Conservation (phyloP, 2,888 invertebrate genomes). For the Dione vanillae region DNA sequence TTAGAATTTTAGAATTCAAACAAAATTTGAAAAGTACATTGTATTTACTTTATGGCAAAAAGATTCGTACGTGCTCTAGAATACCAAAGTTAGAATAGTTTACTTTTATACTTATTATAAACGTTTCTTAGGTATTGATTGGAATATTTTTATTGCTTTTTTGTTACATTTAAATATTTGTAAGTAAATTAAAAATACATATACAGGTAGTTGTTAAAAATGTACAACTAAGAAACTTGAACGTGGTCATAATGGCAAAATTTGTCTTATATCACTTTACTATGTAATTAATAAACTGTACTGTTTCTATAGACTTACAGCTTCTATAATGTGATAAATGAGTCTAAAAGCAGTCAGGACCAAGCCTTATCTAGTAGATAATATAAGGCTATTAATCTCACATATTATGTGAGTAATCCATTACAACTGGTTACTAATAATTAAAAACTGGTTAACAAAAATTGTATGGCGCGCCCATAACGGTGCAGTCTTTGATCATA, state of each 20-base stretch:
- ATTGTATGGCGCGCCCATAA: constrained; percentile 31
- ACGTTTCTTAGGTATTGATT: too few relatives aligned
- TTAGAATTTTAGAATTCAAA: background rate
- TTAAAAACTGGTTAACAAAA: constrained; percentile 35
- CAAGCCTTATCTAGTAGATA: constrained; percentile 10
- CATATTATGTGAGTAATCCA: constrained; percentile 36
- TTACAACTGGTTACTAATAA: constrained; percentile 33
- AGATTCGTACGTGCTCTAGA: constrained; percentile 19
- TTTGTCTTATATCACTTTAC: background rate
- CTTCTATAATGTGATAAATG: constrained; percentile 20
- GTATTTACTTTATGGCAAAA: constrained; percentile 13
- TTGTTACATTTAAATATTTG: too few relatives aligned
- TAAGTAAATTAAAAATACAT: too few relatives aligned
- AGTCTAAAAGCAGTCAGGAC: constrained; percentile 3
- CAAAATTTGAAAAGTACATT: constrained; percentile 3
- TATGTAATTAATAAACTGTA: constrained; percentile 2
- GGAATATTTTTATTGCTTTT: too few relatives aligned
- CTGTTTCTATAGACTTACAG: background rate
- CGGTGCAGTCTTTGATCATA: constrained; percentile 35
- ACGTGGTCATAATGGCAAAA: background rate
- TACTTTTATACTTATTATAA: too few relatives aligned
- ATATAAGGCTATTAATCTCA: constrained; percentile 35
- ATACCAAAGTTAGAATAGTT: background rate
- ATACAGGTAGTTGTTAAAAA: background rate
- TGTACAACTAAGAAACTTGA: background rate